A percentile compares a stretch with the other conserved stretches of the same genome.
phyloP scores from a whole-genome alignment of 2,888 invertebrate species.

The Tyria jacobaeae region DNA sequence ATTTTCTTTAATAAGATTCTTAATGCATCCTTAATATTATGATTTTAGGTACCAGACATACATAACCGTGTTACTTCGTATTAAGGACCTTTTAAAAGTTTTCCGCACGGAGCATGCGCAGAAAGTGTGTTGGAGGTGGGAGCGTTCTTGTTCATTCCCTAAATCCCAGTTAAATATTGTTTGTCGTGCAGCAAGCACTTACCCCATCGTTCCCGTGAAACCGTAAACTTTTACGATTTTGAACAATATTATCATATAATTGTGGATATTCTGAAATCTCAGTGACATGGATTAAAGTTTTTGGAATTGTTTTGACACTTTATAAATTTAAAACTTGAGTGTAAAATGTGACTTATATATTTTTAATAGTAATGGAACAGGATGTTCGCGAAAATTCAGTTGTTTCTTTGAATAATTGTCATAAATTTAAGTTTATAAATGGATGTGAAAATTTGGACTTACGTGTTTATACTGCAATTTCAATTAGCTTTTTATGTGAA shows the following conservation, averaged over 20 bases:
- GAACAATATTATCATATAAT: neutral
- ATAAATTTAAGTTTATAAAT: slow-evolving; percentile 72
- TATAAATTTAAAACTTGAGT: slow-evolving; percentile 16
- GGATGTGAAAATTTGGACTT: slow-evolving; percentile 80
- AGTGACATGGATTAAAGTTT: slow-evolving; percentile 22
- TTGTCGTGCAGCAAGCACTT: slow-evolving; percentile 53
- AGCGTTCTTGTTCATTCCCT: slow-evolving; percentile 66
- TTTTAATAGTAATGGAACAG: slow-evolving; percentile 76
- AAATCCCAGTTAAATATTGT: slow-evolving; percentile 63
- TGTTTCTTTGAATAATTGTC: slow-evolving; percentile 66
- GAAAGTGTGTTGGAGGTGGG: slow-evolving; percentile 49
- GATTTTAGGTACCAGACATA: too few species aligned
- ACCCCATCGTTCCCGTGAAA: slow-evolving; percentile 28
- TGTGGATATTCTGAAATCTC: neutral
- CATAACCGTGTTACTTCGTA: neutral
- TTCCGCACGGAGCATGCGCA: slow-evolving; percentile 67
- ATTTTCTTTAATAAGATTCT: too few species aligned
- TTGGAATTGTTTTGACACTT: slow-evolving; percentile 1
- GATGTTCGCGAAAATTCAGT: slow-evolving; percentile 60
- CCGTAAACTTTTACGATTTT: slow-evolving; percentile 65
- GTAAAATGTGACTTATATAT: slow-evolving; percentile 30
- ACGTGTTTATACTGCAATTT: slow-evolving; percentile 65
- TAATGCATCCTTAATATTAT: too few species aligned
- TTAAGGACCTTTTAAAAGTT: slow-evolving; percentile 55
- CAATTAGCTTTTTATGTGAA: slow-evolving; percentile 62